These are phyloP conservation scores for Nannospalax galili DNA, from an alignment of 2,113 vertebrate species.

Conservation along the genomic window DNA sequence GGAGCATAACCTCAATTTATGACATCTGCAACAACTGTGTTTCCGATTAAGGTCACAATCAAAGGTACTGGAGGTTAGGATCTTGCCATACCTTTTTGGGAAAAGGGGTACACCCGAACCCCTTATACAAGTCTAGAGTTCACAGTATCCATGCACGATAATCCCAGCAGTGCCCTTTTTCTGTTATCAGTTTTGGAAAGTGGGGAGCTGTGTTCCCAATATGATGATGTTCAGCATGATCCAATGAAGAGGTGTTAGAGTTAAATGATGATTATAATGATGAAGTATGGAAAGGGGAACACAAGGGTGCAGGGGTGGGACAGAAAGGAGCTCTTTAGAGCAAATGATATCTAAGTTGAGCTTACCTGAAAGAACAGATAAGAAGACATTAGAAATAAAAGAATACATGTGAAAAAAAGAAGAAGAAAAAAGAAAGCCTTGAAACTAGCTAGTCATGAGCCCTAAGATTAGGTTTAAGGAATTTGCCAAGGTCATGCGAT, in stretches of 20 bases:
- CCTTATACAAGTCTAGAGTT: background rate
- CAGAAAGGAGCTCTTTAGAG: background rate
- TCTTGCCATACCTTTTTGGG: background rate
- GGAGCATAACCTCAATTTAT: background rate
- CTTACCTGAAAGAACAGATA: background rate
- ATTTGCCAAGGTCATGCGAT: background rate
- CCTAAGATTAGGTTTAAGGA: background rate
- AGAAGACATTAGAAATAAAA: background rate
- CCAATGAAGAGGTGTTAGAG: background rate
- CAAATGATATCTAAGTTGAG: background rate
- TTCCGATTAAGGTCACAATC: background rate
- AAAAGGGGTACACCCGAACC: background rate
- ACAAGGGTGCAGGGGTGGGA: rapidly evolving
- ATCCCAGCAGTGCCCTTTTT: background rate
- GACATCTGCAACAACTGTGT: background rate
- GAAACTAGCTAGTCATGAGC: background rate
- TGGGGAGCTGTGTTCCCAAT: background rate
- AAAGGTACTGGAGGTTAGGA: background rate
- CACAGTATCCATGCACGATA: background rate
- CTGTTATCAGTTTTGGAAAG: background rate
- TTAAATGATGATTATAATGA: background rate
- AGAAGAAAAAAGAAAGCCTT: background rate
- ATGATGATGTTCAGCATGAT: background rate
- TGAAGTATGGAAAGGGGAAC: rapidly evolving
- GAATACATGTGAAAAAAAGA: background rate